Base-by-base conservation (phyloP, 2,113 vertebrate genomes). In the Ailurus styani region DNA sequence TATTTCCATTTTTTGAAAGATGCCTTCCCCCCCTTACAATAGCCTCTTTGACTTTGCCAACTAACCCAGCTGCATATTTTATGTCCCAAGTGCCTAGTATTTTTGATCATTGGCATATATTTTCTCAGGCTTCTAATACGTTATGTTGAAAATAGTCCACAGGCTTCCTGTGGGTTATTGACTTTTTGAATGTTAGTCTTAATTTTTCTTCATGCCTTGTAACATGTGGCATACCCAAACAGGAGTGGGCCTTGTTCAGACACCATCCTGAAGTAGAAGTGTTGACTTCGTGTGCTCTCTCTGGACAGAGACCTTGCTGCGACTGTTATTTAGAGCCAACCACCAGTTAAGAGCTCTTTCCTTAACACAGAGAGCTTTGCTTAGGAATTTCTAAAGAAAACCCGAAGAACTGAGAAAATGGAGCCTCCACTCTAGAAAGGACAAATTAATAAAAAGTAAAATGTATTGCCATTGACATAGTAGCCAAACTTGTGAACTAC, bases 141-240 rank as follows among this genome's bases (percentile, higher is more conserved):
- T 25, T 91, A 62, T 96, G 95, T 98, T 96, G 62, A 40, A 93
- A 94, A 83, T 50, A 95, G 73, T 93, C 72, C 91, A 52, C 54
- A 87, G 72, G 42, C 11, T 96, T 97, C 95, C 96, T 97, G 57
- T 79, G 66, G 47, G 55, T 94, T 95, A 97, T 60, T 95, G 94
- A 97, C 91, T 96, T 95, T 96, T 68, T 94, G 81, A 97, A 96
- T 93, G 62, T 95, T 93, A 88, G 66, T 82, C 81, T 96, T 97
- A 85, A 94, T 90, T 95, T 97, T 96, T 97, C 91, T 73, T 94
- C 91, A 93, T 86, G 93, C 82, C 60, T 85, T 96, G 15, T 93
- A 93, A 73, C 85, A 91, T 87, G 96, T 70, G 72, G 70, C 64
- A 93, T 78, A 94, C 70, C 86, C 64, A 93, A 93, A 97, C 47